These are phyloP conservation scores for Platycheirus rosarum DNA, from an alignment of 2,888 invertebrate species.

Conservation along the genomic window DNA sequence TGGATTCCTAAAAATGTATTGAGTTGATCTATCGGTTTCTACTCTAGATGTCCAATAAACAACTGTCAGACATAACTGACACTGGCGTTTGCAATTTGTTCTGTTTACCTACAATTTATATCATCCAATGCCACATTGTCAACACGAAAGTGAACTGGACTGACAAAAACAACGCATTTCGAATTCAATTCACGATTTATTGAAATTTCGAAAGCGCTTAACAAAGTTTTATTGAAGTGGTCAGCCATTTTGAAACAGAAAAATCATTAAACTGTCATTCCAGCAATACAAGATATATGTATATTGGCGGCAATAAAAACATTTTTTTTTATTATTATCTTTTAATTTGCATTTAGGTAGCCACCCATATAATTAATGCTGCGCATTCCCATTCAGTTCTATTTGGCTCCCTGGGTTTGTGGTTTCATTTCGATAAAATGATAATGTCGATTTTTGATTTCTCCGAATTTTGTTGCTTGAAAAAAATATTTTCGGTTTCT, in stretches of 20 bases:
- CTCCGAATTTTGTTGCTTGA: constrained; percentile 62
- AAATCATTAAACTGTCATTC: constrained; percentile 56
- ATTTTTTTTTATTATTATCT: constrained; percentile 48
- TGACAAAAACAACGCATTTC: constrained; percentile 2
- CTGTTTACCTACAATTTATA: constrained; percentile 15
- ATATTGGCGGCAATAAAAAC: constrained; percentile 27
- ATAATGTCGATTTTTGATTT: constrained; percentile 62
- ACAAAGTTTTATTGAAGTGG: constrained; percentile 56
- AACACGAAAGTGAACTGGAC: constrained; percentile 54
- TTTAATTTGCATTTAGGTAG: constrained; percentile 70
- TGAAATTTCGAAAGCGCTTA: constrained; percentile 70
- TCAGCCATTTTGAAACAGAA: constrained; percentile 60
- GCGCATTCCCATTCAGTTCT: constrained; percentile 61
- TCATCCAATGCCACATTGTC: constrained; percentile 31
- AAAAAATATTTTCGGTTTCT: constrained; percentile 54
- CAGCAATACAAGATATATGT: constrained; percentile 64
- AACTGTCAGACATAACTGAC: constrained; percentile 18
- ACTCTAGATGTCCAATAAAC: too few relatives aligned
- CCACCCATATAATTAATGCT: constrained; percentile 70
- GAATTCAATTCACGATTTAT: constrained; percentile 56
- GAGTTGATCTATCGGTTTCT: too few relatives aligned
- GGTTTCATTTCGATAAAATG: constrained; percentile 10
- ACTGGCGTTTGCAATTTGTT: constrained; percentile 22
- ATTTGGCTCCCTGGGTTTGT: constrained; percentile 56
- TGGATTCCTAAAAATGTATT: too few relatives aligned